These are phyloP conservation scores for Oreochromis spilurus DNA, from an alignment of 2,113 vertebrate species.

Conservation along the genomic window DNA sequence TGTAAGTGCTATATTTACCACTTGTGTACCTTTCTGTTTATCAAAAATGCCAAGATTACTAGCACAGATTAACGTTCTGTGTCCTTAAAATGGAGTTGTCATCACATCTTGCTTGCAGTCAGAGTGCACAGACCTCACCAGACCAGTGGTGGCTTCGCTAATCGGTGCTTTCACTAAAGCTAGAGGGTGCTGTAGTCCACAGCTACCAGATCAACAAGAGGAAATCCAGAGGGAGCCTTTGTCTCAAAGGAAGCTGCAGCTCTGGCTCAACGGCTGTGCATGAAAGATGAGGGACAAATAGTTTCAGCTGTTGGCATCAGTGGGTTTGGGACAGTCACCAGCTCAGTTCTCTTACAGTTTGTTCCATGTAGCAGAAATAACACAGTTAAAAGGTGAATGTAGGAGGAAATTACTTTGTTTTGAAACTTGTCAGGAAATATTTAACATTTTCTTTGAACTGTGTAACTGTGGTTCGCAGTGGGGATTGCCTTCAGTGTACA, in stretches of 20 bases:
- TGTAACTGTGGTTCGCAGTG: background rate
- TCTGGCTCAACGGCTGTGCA: background rate
- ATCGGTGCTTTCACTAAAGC: background rate
- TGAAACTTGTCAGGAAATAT: background rate
- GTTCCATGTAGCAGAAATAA: background rate
- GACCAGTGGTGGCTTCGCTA: background rate
- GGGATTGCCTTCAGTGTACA: background rate
- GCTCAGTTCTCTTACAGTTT: background rate
- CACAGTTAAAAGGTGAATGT: background rate
- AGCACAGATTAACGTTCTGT: background rate
- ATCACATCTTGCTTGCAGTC: background rate
- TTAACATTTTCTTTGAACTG: background rate
- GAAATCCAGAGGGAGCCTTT: slow-evolving; percentile 9
- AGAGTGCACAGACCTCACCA: background rate
- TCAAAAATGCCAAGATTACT: background rate
- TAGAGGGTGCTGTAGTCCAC: background rate
- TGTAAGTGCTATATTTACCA: background rate
- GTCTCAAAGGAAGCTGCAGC: background rate
- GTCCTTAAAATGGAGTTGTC: background rate
- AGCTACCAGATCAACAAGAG: background rate
- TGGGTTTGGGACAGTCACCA: background rate
- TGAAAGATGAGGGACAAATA: background rate
- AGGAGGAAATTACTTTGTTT: background rate
- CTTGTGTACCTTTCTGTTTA: background rate
- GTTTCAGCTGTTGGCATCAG: background rate